These are phyloP conservation scores for Phyllotreta cruciferae DNA, from an alignment of 2,888 invertebrate species.

Conservation along the genomic window DNA sequence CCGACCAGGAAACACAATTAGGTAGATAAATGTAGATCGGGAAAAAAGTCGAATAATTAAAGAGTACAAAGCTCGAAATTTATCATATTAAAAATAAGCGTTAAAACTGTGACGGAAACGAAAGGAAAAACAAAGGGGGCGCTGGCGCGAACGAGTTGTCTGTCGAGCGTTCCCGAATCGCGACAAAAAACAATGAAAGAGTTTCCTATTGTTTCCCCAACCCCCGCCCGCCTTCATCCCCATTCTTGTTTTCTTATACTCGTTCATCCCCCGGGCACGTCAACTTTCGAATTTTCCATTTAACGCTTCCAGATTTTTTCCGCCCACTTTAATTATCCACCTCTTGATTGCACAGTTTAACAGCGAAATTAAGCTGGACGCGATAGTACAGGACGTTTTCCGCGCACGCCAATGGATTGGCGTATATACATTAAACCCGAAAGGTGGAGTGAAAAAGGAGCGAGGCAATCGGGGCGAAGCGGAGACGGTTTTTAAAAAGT, in stretches of 20 bases:
- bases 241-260: conserved; percentile 45
- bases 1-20: conserved; percentile 61
- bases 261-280: conserved; percentile 54
- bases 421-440: neutral
- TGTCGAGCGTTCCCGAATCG: conserved; percentile 57
- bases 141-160: conserved; percentile 59
- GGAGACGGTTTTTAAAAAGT: conserved; percentile 49
- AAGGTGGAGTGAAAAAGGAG: conserved; percentile 40
- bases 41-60: conserved; percentile 61
- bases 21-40: conserved; percentile 59
- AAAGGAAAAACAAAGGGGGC: conserved; percentile 60
- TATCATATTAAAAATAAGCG: conserved; percentile 62
- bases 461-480: conserved; percentile 35
- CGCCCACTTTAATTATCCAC: too few species aligned
- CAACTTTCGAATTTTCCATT: conserved; percentile 43
- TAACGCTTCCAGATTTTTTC: conserved; percentile 34
- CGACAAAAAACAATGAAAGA: conserved; percentile 61
- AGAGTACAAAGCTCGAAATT: conserved; percentile 61
- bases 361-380: too few species aligned
- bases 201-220: conserved; percentile 57
- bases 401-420: too few species aligned
- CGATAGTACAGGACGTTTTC: too few species aligned
- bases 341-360: too few species aligned
- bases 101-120: conserved; percentile 58
- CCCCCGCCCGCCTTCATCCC: conserved; percentile 38